Conservation (phyloP, 2,797 vertebrate genomes). For the Anomalospiza imberbis region DNA sequence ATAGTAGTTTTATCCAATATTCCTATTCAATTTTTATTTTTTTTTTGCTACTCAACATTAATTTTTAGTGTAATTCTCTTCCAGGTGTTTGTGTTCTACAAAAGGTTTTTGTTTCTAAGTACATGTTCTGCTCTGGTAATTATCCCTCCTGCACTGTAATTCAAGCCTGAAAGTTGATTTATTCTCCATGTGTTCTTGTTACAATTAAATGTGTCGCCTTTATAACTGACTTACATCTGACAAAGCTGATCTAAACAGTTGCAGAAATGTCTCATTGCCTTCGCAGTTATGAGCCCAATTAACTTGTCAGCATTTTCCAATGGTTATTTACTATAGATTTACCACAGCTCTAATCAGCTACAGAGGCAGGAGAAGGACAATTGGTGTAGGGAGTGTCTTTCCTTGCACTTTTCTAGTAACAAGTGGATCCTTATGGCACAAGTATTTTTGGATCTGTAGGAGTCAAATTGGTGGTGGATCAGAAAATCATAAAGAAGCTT, state of each 20-base stretch:
- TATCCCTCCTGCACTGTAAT: slow-evolving; percentile 38
- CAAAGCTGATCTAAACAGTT: slow-evolving; percentile 55
- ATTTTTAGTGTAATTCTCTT: background rate
- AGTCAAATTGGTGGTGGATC: background rate
- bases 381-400: background rate
- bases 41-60: background rate
- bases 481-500: background rate
- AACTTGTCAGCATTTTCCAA: slow-evolving; percentile 41
- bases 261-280: slow-evolving; percentile 52
- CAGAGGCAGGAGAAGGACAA: background rate
- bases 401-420: background rate
- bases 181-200: slow-evolving; percentile 34
- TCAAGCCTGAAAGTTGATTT: slow-evolving; percentile 41
- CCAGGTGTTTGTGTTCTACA: slow-evolving; percentile 15
- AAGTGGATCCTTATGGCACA: background rate
- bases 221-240: slow-evolving; percentile 38
- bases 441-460: background rate
- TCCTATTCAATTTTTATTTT: background rate
- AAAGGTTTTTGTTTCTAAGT: slow-evolving; percentile 36
- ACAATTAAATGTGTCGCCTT: slow-evolving; percentile 3
- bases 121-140: slow-evolving; percentile 36
- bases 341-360: background rate
- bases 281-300: slow-evolving; percentile 25
- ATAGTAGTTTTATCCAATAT: background rate
- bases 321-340: slow-evolving; percentile 45